Conservation (phyloP, 2,113 vertebrate genomes). For the Chelonoidis abingdonii region DNA sequence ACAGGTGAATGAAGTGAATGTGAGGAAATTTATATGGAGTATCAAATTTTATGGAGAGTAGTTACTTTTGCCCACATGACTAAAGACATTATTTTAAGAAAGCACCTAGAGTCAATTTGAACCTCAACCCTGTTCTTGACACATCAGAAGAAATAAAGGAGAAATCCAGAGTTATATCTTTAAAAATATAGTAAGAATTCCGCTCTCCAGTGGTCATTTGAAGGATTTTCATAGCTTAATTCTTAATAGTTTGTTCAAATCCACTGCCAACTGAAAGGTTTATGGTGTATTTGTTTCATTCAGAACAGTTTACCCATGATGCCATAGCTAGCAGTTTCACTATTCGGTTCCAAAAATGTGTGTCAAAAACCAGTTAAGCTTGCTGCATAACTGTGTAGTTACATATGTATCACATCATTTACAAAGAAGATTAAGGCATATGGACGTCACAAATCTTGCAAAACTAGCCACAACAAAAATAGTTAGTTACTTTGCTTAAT, state of each 20-base stretch:
- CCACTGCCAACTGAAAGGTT: neutral
- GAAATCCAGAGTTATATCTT: neutral
- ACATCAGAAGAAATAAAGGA: neutral
- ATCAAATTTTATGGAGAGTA: conserved; percentile 45
- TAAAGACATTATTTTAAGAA: conserved; percentile 43
- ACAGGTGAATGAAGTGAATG: conserved; percentile 37
- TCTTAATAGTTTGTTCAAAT: neutral
- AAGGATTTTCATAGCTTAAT: conserved; percentile 5
- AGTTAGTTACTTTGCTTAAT: neutral
- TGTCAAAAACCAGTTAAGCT: neutral
- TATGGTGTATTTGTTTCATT: neutral
- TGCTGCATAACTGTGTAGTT: neutral
- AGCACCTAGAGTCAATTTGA: conserved; percentile 20
- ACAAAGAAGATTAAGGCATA: neutral
- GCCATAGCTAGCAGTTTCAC: neutral
- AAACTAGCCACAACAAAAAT: neutral
- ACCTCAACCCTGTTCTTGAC: neutral
- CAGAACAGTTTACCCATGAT: neutral
- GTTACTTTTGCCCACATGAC: conserved; percentile 35
- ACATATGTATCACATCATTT: neutral
- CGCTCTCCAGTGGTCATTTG: neutral
- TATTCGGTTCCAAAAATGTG: neutral
- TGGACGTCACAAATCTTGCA: neutral
- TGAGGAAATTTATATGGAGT: neutral
- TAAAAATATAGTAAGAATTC: neutral